These are phyloP conservation scores for Ostrea edulis DNA, from an alignment of 1,140 invertebrate genomes.

Conservation along the genomic window DNA sequence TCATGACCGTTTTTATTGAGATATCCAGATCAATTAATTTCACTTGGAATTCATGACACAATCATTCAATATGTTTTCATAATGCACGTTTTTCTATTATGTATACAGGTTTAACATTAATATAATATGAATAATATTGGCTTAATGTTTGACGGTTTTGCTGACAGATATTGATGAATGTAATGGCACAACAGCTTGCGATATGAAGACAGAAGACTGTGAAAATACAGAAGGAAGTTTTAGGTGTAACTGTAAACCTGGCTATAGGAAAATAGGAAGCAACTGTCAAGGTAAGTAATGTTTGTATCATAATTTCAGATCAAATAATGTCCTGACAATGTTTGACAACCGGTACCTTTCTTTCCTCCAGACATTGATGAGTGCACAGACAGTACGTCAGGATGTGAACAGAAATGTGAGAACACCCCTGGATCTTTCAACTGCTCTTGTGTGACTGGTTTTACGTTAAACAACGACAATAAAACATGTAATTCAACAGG, in stretches of 20 bases:
- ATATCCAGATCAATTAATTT: too few relatives aligned
- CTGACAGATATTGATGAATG: conserved; percentile 76
- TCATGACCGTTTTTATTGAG: too few relatives aligned
- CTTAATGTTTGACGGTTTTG: background rate
- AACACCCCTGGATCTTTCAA: conserved; percentile 29
- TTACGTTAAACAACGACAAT: conserved; percentile 6
- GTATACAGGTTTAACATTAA: too few relatives aligned
- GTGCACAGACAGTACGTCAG: background rate
- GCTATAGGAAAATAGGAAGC: conserved; percentile 54
- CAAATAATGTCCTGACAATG: background rate
- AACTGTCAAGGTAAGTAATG: conserved; percentile 28
- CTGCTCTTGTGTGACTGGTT: conserved; percentile 41
- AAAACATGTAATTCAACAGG: conserved; percentile 40
- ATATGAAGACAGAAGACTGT: conserved; percentile 59
- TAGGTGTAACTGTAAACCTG: conserved; percentile 65
- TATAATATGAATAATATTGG: too few relatives aligned
- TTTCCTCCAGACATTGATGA: conserved; percentile 13
- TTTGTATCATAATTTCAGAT: background rate
- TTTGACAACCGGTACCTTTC: background rate
- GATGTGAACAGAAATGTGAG: conserved; percentile 15
- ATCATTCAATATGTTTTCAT: too few relatives aligned
- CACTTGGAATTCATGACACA: too few relatives aligned
- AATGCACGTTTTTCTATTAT: too few relatives aligned
- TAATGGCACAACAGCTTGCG: conserved; percentile 58
- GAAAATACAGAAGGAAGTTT: conserved; percentile 67